A percentile compares a stretch with the other conserved stretches of the same genome.
Conservation (phyloP, 2,888 invertebrate species). For the Polia nebulosa region DNA sequence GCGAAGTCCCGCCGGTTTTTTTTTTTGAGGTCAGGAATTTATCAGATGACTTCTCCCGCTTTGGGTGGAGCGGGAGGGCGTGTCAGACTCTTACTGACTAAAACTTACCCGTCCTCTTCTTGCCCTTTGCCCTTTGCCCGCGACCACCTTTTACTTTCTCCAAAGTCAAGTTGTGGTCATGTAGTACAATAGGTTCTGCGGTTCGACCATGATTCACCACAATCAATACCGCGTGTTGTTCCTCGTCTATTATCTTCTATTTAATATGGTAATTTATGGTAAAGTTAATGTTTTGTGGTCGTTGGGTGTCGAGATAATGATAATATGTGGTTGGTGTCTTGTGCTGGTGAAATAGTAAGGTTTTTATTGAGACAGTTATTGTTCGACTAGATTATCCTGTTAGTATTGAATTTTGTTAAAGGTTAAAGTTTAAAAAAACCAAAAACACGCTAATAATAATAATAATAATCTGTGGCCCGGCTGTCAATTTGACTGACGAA, state of each 20-base stretch:
- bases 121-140: too few relatives aligned
- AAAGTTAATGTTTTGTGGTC: slow-evolving; percentile 53
- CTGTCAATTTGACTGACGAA: too few relatives aligned
- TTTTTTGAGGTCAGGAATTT: too few relatives aligned
- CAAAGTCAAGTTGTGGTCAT: slow-evolving; percentile 38
- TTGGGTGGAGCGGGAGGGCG: too few relatives aligned
- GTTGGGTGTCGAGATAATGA: slow-evolving; percentile 25
- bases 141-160: slow-evolving; percentile 18
- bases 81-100: too few relatives aligned
- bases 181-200: slow-evolving; percentile 28
- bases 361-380: slow-evolving; percentile 19
- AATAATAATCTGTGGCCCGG: too few relatives aligned
- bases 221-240: slow-evolving; percentile 53
- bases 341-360: background rate
- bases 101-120: too few relatives aligned
- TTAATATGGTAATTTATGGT: slow-evolving; percentile 47
- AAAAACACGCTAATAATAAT: too few relatives aligned
- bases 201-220: slow-evolving; percentile 40
- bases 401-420: too few relatives aligned
- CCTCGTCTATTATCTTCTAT: slow-evolving; percentile 45
- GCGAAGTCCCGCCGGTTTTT: too few relatives aligned
- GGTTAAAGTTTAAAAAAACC: too few relatives aligned
- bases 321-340: slow-evolving; percentile 40
- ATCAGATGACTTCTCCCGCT: too few relatives aligned
- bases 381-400: background rate